Evolutionary conservation across 2,797 vertebrate genomes (phyloP).

Genomic region (Melanogrammus aeglefinus): DNA sequence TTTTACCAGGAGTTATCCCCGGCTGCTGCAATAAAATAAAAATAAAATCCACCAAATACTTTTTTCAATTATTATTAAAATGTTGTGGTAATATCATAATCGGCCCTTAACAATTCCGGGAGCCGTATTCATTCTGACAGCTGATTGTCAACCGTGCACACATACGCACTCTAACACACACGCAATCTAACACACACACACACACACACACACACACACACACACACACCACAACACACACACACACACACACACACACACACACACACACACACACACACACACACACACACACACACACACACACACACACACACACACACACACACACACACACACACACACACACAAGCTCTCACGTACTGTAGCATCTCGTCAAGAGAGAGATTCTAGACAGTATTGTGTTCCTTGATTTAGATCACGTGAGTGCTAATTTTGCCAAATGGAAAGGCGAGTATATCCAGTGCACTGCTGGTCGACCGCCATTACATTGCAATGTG

Average conservation of each 20-base stretch:
- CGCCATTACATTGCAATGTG: conserved; percentile 80
- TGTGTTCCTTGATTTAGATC: conserved; percentile 74
- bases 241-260: background rate
- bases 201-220: background rate
- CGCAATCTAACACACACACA: conserved; percentile 11
- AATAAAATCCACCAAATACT: too few relatives aligned
- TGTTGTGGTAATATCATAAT: background rate
- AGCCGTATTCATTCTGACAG: conserved; percentile 2
- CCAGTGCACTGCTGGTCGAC: conserved; percentile 61
- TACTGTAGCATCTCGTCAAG: background rate
- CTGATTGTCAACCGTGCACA: conserved; percentile 23
- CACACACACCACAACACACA: background rate
- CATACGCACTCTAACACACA: conserved; percentile 28
- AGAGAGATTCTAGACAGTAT: conserved; percentile 35
- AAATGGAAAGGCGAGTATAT: conserved; percentile 74
- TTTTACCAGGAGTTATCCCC: background rate
- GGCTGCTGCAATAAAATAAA: background rate
- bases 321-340: background rate
- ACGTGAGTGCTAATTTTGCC: conserved; percentile 74
- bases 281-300: conserved; percentile 39
- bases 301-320: conserved; percentile 14
- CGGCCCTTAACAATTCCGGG: background rate
- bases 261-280: conserved; percentile 21
- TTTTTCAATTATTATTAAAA: background rate
- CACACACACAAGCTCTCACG: background rate